Evolutionary conservation across 2,888 invertebrate species (phyloP).

Genomic region (Habroteleia sp.): DNA sequence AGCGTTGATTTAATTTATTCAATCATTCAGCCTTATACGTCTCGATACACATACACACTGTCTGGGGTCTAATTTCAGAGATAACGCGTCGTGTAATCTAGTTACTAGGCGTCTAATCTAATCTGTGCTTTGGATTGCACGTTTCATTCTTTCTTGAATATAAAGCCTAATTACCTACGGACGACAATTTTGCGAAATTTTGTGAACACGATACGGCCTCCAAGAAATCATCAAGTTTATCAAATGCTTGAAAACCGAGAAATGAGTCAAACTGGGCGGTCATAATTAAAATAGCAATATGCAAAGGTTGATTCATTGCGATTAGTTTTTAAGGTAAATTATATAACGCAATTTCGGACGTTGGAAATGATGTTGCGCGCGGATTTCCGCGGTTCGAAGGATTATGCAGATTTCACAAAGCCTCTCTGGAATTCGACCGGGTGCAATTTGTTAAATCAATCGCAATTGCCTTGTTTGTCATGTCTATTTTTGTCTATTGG

Average conservation of each 20-base stretch:
- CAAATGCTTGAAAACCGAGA: not conserved
- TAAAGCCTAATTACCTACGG: constrained; percentile 9
- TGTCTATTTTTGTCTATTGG: constrained; percentile 57
- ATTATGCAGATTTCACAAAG: constrained; percentile 18
- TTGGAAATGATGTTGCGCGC: too few relatives aligned
- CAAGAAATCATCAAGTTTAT: too few relatives aligned
- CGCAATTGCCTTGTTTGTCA: constrained; percentile 51
- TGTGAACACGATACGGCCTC: not conserved
- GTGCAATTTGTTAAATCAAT: constrained; percentile 28
- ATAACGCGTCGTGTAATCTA: constrained; percentile 79
- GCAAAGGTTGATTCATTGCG: not conserved
- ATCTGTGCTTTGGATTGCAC: constrained; percentile 76
- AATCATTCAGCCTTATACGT: constrained; percentile 36
- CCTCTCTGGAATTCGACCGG: not conserved
- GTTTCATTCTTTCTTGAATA: constrained; percentile 38
- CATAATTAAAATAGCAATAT: not conserved
- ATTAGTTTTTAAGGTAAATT: constrained; percentile 6
- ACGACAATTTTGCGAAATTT: constrained; percentile 1
- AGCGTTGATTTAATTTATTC: constrained; percentile 63
- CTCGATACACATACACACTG: constrained; percentile 72
- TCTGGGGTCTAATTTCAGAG: constrained; percentile 78
- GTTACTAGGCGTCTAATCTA: constrained; percentile 81
- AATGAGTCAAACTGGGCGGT: not conserved
- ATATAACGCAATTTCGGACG: too few relatives aligned
- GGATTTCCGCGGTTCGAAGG: not conserved